Percentiles rank a stretch among this genome's conserved stretches.
phyloP scores from a whole-genome alignment of 2,113 vertebrate genomes.

The Hippolais icterina region DNA sequence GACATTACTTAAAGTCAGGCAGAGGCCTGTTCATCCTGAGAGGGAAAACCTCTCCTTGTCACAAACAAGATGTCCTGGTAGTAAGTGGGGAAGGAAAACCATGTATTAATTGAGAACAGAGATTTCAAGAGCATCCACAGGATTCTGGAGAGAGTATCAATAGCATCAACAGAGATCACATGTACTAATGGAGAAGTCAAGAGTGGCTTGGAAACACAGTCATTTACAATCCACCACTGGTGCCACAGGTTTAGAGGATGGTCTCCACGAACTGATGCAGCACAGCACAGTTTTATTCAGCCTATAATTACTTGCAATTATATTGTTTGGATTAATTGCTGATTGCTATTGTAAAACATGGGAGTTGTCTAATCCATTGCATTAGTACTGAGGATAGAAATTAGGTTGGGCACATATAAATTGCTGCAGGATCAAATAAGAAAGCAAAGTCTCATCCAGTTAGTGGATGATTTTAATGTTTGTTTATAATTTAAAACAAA shows the following conservation, averaged over 20 bases:
- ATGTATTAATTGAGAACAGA: neutral
- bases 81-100: neutral
- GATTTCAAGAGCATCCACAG: neutral
- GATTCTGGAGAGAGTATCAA: neutral
- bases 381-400: neutral
- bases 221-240: neutral
- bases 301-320: neutral
- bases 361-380: neutral
- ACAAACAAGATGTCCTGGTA: neutral
- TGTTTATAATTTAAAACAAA: neutral
- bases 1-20: neutral
- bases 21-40: too few species aligned
- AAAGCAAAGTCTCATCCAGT: neutral
- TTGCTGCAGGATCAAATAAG: neutral
- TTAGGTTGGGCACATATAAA: neutral
- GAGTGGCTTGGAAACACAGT: neutral
- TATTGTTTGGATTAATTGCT: neutral
- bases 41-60: neutral
- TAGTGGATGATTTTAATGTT: neutral
- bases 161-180: neutral
- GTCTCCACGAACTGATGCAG: neutral
- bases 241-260: neutral
- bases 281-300: neutral
- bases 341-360: neutral
- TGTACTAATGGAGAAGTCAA: neutral